A percentile compares a stretch with the other conserved stretches of the same genome.
Conservation (phyloP, 2,888 invertebrate genomes). For the Metopia argyrocephala region DNA sequence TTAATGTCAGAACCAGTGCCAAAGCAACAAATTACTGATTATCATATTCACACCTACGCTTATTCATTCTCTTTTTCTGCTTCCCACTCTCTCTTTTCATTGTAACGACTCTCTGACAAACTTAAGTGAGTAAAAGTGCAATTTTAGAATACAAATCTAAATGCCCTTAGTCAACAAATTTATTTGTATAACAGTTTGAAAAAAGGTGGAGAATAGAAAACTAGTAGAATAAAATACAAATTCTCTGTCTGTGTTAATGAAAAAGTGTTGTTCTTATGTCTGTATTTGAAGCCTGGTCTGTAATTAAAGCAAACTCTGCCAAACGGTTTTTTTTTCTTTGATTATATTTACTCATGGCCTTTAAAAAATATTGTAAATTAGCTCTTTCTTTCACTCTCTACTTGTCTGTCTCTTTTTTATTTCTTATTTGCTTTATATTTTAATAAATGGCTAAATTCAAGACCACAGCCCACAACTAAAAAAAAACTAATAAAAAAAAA, state of each 20-base stretch:
- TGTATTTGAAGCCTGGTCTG: background rate
- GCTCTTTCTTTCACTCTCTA: background rate
- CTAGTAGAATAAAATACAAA: background rate
- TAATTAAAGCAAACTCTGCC: slow-evolving; percentile 40
- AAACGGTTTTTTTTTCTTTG: background rate
- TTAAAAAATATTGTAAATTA: slow-evolving; percentile 1
- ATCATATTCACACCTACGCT: background rate
- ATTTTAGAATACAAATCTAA: slow-evolving; percentile 11
- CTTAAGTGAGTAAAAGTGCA: background rate
- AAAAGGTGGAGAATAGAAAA: background rate
- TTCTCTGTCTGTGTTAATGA: slow-evolving; percentile 1
- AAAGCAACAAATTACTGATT: slow-evolving; percentile 29
- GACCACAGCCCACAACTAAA: background rate
- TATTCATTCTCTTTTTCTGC: background rate
- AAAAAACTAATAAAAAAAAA: slow-evolving; percentile 20
- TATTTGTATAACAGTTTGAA: background rate
- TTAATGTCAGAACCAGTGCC: background rate
- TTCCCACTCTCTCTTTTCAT: background rate
- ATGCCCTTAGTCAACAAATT: slow-evolving; percentile 14
- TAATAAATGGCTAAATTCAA: background rate
- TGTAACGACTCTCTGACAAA: too few species aligned
- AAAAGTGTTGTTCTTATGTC: background rate
- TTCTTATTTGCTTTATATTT: background rate
- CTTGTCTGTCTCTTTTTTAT: background rate
- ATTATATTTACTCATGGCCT: slow-evolving; percentile 22